A percentile compares a stretch with the other conserved stretches of the same genome.
Evolutionary conservation across 2,797 vertebrate genomes (phyloP).

Genomic region (Neosalanx taihuensis): DNA sequence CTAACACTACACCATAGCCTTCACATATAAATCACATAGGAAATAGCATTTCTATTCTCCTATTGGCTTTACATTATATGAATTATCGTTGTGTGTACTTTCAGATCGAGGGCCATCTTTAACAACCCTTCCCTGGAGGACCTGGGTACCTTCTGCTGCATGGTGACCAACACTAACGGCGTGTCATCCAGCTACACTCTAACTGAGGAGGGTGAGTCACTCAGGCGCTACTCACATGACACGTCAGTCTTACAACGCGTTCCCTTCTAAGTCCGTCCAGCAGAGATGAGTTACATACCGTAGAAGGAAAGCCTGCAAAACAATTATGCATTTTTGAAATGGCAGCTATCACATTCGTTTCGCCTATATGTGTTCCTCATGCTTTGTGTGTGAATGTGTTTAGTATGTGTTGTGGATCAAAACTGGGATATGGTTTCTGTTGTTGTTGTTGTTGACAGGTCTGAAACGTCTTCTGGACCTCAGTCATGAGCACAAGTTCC

Average conservation of each 20-base stretch:
- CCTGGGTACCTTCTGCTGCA: slow-evolving; percentile 89
- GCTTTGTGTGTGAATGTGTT: not conserved
- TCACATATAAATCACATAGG: no score
- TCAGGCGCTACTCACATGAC: slow-evolving; percentile 49
- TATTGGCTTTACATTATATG: not conserved
- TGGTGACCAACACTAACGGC: slow-evolving; percentile 90
- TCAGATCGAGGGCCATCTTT: slow-evolving; percentile 89
- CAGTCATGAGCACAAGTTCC: slow-evolving; percentile 92
- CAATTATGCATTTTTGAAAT: not conserved
- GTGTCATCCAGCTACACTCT: slow-evolving; percentile 91
- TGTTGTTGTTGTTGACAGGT: slow-evolving; percentile 67
- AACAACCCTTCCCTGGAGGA: slow-evolving; percentile 89
- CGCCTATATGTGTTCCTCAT: not conserved
- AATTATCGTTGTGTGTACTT: not conserved
- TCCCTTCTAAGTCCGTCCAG: slow-evolving; percentile 9
- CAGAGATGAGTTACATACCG: no score
- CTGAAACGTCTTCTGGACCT: slow-evolving; percentile 89
- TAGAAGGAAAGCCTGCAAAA: not conserved
- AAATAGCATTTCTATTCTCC: not conserved
- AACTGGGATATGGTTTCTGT: not conserved
- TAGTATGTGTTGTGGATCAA: no score
- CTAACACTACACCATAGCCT: no score
- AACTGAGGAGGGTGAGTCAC: slow-evolving; percentile 88
- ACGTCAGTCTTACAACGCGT: slow-evolving; percentile 6
- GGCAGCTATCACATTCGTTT: not conserved